Percentiles rank a stretch among this genome's conserved stretches.
phyloP scores from a whole-genome alignment of 2,797 vertebrate species.

The Pampus argenteus region DNA sequence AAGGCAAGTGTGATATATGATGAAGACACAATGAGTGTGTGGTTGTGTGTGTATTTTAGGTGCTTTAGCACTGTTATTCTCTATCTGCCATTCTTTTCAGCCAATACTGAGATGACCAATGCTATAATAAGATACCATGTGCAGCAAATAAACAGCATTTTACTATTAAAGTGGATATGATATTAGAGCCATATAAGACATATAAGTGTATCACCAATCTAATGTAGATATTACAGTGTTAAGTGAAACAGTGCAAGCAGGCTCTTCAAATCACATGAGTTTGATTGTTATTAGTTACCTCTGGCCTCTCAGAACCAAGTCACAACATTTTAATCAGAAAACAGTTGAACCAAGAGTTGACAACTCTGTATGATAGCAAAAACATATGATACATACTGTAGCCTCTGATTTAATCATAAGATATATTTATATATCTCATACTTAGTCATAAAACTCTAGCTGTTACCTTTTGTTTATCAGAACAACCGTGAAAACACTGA shows the following conservation, averaged over 20 bases:
- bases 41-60: background rate
- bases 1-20: constrained; percentile 82
- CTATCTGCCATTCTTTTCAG: background rate
- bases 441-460: background rate
- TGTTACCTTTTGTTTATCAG: constrained; percentile 5
- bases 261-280: background rate
- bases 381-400: background rate
- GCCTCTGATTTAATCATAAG: background rate
- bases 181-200: background rate
- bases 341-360: background rate
- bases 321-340: background rate
- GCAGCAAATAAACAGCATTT: constrained; percentile 3
- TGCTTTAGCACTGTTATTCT: background rate
- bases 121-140: background rate
- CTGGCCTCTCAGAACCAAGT: background rate
- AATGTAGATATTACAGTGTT: too few relatives aligned
- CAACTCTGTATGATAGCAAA: background rate
- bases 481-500: background rate
- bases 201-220: too few relatives aligned
- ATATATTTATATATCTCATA: background rate
- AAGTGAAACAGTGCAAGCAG: too few relatives aligned
- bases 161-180: background rate
- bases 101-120: background rate
- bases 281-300: background rate
- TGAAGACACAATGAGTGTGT: background rate